A percentile compares a stretch with the other conserved stretches of the same genome.
Conservation (phyloP, 2,888 invertebrate genomes). For the Rhabditoides inermis region DNA sequence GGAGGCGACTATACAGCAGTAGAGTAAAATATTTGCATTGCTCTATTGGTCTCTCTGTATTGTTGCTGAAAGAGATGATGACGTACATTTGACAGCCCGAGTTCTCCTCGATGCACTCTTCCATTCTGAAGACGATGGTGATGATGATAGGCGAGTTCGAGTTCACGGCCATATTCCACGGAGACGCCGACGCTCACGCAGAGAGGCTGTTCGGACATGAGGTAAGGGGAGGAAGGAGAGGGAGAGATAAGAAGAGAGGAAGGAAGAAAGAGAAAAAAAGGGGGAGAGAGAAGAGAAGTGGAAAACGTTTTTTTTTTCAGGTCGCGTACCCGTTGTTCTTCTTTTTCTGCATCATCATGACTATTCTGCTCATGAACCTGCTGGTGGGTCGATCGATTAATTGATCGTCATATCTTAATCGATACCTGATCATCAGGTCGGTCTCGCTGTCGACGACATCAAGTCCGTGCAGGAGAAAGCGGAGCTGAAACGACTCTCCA, state of each 20-base stretch:
- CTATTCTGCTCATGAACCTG: conserved; percentile 54
- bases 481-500: conserved; percentile 54
- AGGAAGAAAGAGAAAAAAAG: too few relatives aligned
- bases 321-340: conserved; percentile 55
- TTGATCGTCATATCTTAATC: neutral
- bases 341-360: conserved; percentile 51
- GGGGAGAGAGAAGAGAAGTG: too few relatives aligned
- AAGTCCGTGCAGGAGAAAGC: conserved; percentile 58
- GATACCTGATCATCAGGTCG: conserved; percentile 35
- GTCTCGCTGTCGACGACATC: conserved; percentile 59
- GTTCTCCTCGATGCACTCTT: conserved; percentile 43
- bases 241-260: too few relatives aligned
- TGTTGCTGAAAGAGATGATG: neutral
- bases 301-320: too few relatives aligned
- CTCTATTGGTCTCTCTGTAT: neutral
- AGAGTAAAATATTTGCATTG: neutral
- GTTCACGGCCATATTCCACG: conserved; percentile 51
- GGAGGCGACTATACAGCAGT: neutral
- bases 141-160: conserved; percentile 55
- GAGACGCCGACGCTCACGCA: conserved; percentile 17
- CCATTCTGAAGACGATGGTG: conserved; percentile 52
- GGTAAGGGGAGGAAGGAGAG: too few relatives aligned
- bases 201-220: neutral
- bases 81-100: conserved; percentile 27
- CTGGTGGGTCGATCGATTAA: conserved; percentile 47